Evolutionary conservation across 2,113 vertebrate genomes (phyloP).

Genomic region (Percopsis transmontana): DNA sequence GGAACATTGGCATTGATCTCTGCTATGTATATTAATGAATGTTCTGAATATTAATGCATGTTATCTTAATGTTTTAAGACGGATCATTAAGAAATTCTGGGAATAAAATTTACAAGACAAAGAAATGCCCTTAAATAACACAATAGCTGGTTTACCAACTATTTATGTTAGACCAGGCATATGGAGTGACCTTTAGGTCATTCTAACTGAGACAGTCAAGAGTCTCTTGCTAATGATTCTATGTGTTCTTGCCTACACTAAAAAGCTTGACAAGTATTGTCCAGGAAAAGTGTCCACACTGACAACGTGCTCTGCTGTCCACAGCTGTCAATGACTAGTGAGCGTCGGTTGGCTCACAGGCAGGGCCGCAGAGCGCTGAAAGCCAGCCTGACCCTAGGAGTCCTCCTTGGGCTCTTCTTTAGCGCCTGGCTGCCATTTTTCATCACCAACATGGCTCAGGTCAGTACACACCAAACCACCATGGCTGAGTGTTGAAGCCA

Average conservation of each 20-base stretch:
- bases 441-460: slow-evolving; percentile 90
- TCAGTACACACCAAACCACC: slow-evolving; percentile 59
- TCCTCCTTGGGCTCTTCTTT: slow-evolving; percentile 94
- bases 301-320: slow-evolving; percentile 1
- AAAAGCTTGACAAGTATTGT: neutral
- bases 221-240: neutral
- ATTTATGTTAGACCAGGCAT: neutral
- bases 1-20: no score
- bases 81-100: no score
- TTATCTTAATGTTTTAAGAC: no score
- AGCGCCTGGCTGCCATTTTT: slow-evolving; percentile 97
- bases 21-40: no score
- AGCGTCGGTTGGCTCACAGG: slow-evolving; percentile 85
- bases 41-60: no score
- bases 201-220: neutral
- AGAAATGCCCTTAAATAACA: no score
- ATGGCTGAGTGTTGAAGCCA: no score
- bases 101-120: no score
- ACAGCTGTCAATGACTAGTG: slow-evolving; percentile 72
- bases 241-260: neutral
- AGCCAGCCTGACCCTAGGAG: slow-evolving; percentile 93
- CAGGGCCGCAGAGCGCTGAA: slow-evolving; percentile 93
- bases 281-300: neutral
- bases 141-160: no score
- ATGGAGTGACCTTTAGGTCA: neutral